phyloP scores from a whole-genome alignment of 1,140 invertebrate genomes.

The Solenopsis invicta region DNA sequence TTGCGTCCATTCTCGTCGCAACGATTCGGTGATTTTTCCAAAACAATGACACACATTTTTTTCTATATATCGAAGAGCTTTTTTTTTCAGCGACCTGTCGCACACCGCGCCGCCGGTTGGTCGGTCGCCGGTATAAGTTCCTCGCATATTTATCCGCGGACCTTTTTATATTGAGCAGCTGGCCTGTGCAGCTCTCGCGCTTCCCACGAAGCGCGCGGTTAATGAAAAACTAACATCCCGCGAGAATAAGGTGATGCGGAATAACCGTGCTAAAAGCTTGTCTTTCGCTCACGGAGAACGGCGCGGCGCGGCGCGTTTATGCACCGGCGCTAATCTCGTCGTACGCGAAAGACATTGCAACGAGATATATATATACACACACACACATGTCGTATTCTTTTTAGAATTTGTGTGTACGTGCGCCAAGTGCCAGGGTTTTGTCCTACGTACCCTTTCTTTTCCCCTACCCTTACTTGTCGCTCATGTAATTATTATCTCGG shows the following conservation, averaged over 20 bases:
- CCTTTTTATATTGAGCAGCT: conserved; percentile 54
- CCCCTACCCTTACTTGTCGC: neutral
- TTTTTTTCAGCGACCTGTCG: conserved; percentile 27
- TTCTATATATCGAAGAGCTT: neutral
- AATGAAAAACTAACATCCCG: conserved; percentile 68
- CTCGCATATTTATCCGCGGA: conserved; percentile 56
- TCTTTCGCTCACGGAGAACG: conserved; percentile 13
- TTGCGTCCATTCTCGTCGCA: neutral
- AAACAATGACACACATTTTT: neutral
- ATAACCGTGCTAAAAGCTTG: conserved; percentile 14
- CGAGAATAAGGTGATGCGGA: conserved; percentile 47
- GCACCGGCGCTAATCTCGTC: conserved; percentile 34
- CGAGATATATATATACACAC: neutral
- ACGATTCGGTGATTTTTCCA: conserved; percentile 19
- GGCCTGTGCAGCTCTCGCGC: conserved; percentile 7
- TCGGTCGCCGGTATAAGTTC: conserved; percentile 36
- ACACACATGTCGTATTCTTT: neutral
- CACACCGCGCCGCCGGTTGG: neutral
- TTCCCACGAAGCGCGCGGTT: conserved; percentile 39
- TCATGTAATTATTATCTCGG: conserved; percentile 72
- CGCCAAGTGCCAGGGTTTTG: neutral
- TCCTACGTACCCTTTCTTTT: neutral
- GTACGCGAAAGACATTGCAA: neutral
- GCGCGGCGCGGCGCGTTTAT: neutral
- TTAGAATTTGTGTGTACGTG: neutral